Percentiles rank a stretch among this genome's conserved stretches.
phyloP scores from a whole-genome alignment of 2,113 vertebrate genomes.

The Caranx melampygus region DNA sequence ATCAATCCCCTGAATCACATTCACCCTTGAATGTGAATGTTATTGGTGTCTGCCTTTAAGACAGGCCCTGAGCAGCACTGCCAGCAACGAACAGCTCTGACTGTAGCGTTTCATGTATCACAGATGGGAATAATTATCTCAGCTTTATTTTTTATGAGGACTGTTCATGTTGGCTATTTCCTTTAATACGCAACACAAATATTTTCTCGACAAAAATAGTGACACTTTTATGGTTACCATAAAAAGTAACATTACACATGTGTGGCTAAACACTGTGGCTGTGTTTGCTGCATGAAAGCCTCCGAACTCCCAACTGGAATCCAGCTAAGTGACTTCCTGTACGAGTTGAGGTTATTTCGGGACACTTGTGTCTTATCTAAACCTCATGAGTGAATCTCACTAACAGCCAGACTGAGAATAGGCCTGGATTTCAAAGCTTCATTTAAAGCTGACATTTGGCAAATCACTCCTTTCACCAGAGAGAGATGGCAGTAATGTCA shows the following conservation, averaged over 20 bases:
- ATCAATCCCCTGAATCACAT: neutral
- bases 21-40: conserved; percentile 9
- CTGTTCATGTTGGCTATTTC: conserved; percentile 30
- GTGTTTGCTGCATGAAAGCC: neutral
- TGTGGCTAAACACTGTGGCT: neutral
- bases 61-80: neutral
- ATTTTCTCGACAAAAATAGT: neutral
- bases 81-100: neutral
- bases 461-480: neutral
- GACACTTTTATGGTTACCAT: conserved; percentile 1
- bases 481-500: neutral
- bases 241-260: neutral
- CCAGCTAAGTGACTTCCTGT: neutral
- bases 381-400: conserved; percentile 13
- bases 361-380: neutral
- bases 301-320: neutral
- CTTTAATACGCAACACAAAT: conserved; percentile 33
- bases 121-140: conserved; percentile 48
- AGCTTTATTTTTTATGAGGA: conserved; percentile 54
- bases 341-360: neutral
- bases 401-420: neutral
- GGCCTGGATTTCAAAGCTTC: conserved; percentile 11
- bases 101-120: conserved; percentile 28
- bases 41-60: neutral
- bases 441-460: conserved; percentile 34